Evolutionary conservation across 2,888 invertebrate genomes (phyloP).

Genomic region (Lasius platythorax): DNA sequence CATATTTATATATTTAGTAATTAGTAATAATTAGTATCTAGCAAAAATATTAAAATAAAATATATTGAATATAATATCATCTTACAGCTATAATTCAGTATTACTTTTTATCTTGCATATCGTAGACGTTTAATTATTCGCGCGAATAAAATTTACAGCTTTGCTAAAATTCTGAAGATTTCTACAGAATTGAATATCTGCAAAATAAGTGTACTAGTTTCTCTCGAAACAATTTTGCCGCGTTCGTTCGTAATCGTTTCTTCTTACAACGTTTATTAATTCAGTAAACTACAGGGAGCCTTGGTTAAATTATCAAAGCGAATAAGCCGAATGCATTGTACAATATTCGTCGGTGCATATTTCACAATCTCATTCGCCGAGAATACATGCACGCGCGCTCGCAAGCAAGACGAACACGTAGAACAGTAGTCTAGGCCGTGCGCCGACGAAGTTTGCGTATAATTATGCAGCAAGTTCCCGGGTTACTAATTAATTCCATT

Average conservation of each 20-base stretch:
- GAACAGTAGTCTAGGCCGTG: constrained; percentile 19
- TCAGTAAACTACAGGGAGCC: constrained; percentile 45
- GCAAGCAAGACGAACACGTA: constrained; percentile 37
- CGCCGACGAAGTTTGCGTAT: constrained; percentile 49
- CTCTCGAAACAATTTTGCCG: constrained; percentile 21
- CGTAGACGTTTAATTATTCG: constrained; percentile 28
- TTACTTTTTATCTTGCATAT: background rate
- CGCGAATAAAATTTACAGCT: constrained; percentile 19
- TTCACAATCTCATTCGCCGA: constrained; percentile 53
- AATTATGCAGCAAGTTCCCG: constrained; percentile 51
- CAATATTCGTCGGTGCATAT: constrained; percentile 63
- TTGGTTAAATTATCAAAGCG: constrained; percentile 65
- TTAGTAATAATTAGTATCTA: background rate
- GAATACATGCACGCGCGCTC: constrained; percentile 4
- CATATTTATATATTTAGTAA: background rate
- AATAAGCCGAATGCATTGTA: constrained; percentile 65
- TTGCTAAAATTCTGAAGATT: constrained; percentile 11
- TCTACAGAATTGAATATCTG: constrained; percentile 35
- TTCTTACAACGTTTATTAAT: constrained; percentile 46
- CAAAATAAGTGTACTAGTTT: constrained; percentile 19
- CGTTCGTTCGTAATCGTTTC: constrained; percentile 42
- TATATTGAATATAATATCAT: constrained; percentile 1
- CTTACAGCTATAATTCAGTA: background rate
- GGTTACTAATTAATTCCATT: constrained; percentile 54
- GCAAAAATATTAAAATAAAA: constrained; percentile 11